Percentiles rank a stretch among this genome's conserved stretches.
phyloP scores from a whole-genome alignment of 2,113 vertebrate genomes.

The Sprattus sprattus region DNA sequence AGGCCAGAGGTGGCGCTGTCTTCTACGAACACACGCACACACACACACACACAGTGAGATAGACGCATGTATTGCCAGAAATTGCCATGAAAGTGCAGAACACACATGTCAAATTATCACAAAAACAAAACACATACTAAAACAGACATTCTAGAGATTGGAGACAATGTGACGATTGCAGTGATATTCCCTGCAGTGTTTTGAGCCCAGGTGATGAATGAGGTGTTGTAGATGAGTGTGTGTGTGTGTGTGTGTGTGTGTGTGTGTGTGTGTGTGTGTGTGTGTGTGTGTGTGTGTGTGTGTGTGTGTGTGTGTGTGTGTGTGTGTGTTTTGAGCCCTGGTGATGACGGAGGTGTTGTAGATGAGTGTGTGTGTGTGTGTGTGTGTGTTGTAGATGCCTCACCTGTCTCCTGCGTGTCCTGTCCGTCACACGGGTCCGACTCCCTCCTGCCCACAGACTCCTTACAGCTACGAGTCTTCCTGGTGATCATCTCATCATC shows the following conservation, averaged over 20 bases:
- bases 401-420: slow-evolving; percentile 87
- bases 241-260: no score
- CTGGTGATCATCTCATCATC: slow-evolving; percentile 90
- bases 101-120: no score
- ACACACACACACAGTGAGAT: not conserved
- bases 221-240: no score
- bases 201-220: not conserved
- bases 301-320: no score
- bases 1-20: slow-evolving; percentile 65
- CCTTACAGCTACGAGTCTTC: slow-evolving; percentile 84
- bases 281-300: no score
- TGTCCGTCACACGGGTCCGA: slow-evolving; percentile 85
- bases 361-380: no score
- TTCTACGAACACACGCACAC: slow-evolving; percentile 61
- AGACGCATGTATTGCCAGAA: no score
- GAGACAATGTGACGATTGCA: not conserved
- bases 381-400: no score
- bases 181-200: not conserved
- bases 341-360: no score
- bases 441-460: slow-evolving; percentile 82
- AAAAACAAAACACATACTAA: not conserved
- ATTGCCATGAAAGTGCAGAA: not conserved
- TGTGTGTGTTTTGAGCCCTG: no score
- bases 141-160: not conserved
- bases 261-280: no score